These are phyloP conservation scores for Cantharis rufa DNA, from an alignment of 2,888 invertebrate species.

Conservation along the genomic window DNA sequence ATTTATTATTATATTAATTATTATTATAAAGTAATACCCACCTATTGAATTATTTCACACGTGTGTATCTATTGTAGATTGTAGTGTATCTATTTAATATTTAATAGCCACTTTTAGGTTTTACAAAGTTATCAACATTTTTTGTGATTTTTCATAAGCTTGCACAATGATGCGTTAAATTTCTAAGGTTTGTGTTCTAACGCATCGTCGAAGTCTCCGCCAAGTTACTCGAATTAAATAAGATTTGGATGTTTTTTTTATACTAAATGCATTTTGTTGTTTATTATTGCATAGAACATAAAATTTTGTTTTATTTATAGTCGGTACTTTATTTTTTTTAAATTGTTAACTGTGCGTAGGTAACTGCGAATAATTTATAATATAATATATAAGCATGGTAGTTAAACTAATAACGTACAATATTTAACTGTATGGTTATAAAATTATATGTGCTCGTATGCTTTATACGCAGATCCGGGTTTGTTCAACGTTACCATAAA, in stretches of 20 bases:
- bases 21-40: not conserved
- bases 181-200: not conserved
- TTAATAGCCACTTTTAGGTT: too few relatives aligned
- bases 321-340: too few relatives aligned
- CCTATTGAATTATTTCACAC: not conserved
- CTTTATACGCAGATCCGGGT: slow-evolving; percentile 3
- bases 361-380: not conserved
- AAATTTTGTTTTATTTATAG: not conserved
- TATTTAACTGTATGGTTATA: not conserved
- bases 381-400: too few relatives aligned
- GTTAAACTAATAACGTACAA: not conserved
- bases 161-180: not conserved
- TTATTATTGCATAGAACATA: not conserved
- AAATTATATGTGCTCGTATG: not conserved
- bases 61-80: not conserved
- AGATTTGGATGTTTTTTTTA: not conserved
- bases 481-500: not conserved
- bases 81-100: not conserved
- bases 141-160: not conserved
- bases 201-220: not conserved
- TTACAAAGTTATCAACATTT: too few relatives aligned
- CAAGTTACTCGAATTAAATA: not conserved
- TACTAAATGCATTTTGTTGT: not conserved
- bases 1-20: not conserved
- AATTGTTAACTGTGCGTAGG: too few relatives aligned